These are phyloP conservation scores for Myotis brandtii DNA, from an alignment of 2,113 vertebrate genomes.

Conservation along the genomic window DNA sequence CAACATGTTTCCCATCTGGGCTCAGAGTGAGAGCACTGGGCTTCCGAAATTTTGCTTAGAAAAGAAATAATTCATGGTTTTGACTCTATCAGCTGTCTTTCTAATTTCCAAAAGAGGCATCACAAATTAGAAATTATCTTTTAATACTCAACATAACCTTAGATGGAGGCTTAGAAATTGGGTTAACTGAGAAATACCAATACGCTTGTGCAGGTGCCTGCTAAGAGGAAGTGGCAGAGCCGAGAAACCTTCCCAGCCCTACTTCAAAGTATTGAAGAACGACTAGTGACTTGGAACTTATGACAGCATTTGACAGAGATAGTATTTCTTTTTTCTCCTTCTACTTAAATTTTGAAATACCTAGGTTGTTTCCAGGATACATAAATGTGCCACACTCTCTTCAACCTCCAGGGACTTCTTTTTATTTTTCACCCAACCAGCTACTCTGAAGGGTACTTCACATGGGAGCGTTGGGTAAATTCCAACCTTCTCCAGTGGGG, in stretches of 20 bases:
- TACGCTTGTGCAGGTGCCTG: too few relatives aligned
- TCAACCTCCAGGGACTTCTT: background rate
- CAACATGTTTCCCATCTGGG: background rate
- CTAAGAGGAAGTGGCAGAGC: background rate
- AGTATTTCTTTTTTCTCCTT: background rate
- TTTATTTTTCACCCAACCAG: background rate
- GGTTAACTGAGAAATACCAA: background rate
- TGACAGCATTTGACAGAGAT: background rate
- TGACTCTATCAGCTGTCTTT: background rate
- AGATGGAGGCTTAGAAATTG: background rate
- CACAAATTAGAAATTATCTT: background rate
- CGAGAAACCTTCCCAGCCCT: background rate
- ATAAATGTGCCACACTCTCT: background rate
- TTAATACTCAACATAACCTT: background rate
- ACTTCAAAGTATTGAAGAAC: background rate
- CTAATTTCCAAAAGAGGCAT: background rate
- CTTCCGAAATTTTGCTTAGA: background rate
- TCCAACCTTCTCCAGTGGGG: background rate
- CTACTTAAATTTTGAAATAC: background rate
- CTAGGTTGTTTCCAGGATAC: background rate
- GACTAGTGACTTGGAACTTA: background rate
- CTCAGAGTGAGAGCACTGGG: background rate
- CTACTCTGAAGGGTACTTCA: background rate
- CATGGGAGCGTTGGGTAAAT: background rate
- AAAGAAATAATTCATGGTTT: background rate